Percentiles rank a stretch among this genome's conserved stretches.
These are phyloP conservation scores for Lytechinus pictus DNA, from an alignment of 35 echinoderm and acorn worm genomes.

Conservation along the genomic window DNA sequence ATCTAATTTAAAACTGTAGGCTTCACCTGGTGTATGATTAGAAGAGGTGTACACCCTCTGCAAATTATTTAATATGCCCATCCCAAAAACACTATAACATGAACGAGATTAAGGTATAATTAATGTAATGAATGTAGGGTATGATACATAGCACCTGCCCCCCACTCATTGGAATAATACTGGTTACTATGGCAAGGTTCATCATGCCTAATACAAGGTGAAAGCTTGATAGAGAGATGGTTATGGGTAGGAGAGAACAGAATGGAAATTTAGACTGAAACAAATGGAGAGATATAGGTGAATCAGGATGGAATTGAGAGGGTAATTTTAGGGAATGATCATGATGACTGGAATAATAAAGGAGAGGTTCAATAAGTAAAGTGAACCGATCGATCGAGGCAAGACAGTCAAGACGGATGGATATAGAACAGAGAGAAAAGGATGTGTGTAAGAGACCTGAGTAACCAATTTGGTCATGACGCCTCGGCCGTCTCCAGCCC, in stretches of 20 bases:
- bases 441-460: not conserved
- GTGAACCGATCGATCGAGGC: not conserved
- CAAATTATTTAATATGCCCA: not conserved
- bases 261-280: no score
- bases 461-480: slow-evolving; percentile 9
- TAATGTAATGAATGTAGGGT: not conserved
- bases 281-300: not conserved
- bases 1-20: not conserved
- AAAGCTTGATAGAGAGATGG: not conserved
- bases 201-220: not conserved
- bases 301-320: not conserved
- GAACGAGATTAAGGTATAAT: not conserved
- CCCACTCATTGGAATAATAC: not conserved
- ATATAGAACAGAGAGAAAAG: not conserved
- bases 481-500: not conserved
- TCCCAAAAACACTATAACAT: not conserved
- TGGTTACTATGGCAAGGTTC: not conserved
- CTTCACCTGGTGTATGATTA: not conserved
- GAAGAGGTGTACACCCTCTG: not conserved
- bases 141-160: slow-evolving; percentile 1
- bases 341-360: not conserved
- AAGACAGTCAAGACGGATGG: not conserved
- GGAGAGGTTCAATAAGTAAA: not conserved
- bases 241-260: not conserved
- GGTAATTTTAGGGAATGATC: not conserved